Conservation (phyloP, 2,888 invertebrate genomes). For the Cancer borealis region DNA sequence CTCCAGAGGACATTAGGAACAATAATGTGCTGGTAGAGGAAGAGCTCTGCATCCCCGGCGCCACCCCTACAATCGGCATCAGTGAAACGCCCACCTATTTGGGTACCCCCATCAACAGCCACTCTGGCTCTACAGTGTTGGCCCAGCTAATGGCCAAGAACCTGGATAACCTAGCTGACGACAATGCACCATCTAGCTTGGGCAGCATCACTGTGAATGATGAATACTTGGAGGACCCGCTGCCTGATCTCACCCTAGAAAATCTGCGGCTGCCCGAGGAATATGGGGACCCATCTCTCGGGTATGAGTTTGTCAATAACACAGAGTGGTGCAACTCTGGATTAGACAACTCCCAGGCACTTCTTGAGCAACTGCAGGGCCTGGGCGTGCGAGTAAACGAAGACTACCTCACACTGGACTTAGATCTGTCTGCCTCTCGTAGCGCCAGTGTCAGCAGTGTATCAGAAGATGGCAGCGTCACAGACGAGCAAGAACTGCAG, state of each 20-base stretch:
- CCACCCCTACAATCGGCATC: not conserved
- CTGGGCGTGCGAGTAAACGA: conserved; percentile 74
- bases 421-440: conserved; percentile 68
- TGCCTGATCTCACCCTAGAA: conserved; percentile 74
- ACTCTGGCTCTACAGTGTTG: conserved; percentile 44
- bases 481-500: conserved; percentile 17
- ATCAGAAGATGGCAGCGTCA: conserved; percentile 46
- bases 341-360: conserved; percentile 74
- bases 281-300: conserved; percentile 74
- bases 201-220: conserved; percentile 68
- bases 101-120: not conserved
- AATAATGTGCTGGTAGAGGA: conserved; percentile 66
- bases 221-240: conserved; percentile 76
- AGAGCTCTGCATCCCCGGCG: not conserved
- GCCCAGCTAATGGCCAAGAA: conserved; percentile 62
- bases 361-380: conserved; percentile 69
- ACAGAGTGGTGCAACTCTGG: conserved; percentile 32
- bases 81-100: not conserved
- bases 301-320: conserved; percentile 73
- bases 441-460: conserved; percentile 66
- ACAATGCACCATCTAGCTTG: conserved; percentile 54
- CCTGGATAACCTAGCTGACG: conserved; percentile 61
- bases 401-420: conserved; percentile 73
- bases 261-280: conserved; percentile 70
- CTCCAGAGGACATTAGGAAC: conserved; percentile 66